Conservation (phyloP, 2,113 vertebrate genomes). For the Lanius collurio region DNA sequence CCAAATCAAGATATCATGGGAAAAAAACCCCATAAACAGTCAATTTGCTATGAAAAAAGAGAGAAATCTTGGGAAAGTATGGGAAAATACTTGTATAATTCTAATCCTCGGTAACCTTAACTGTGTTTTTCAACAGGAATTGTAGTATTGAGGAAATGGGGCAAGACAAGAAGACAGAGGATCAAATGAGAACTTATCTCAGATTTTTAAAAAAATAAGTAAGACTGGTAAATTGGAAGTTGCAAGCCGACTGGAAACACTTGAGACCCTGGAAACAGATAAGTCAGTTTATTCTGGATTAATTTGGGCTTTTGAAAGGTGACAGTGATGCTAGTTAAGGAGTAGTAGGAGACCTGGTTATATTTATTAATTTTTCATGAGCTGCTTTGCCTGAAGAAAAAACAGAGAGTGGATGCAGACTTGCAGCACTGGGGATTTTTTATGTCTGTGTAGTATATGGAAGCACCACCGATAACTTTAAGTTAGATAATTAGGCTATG, state of each 20-base stretch:
- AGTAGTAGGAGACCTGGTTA: background rate
- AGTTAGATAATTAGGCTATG: background rate
- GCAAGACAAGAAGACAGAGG: background rate
- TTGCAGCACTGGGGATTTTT: background rate
- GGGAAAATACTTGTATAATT: background rate
- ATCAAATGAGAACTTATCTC: background rate
- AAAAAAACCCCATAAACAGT: background rate
- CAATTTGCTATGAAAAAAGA: background rate
- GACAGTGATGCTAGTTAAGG: background rate
- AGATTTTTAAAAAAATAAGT: background rate
- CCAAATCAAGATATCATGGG: background rate
- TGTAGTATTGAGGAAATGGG: background rate
- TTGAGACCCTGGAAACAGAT: background rate
- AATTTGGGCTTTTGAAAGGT: background rate
- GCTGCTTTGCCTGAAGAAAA: background rate
- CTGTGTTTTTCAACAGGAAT: background rate
- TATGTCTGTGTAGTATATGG: background rate
- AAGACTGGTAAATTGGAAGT: background rate
- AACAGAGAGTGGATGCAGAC: fast-evolving
- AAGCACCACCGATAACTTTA: background rate
- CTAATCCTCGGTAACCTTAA: background rate
- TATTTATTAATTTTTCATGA: background rate
- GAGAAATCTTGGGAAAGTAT: background rate
- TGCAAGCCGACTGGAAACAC: fast-evolving
- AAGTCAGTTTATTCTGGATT: background rate